Conservation (phyloP, 2,797 vertebrate species). For the Sphenopsis melanotis region DNA sequence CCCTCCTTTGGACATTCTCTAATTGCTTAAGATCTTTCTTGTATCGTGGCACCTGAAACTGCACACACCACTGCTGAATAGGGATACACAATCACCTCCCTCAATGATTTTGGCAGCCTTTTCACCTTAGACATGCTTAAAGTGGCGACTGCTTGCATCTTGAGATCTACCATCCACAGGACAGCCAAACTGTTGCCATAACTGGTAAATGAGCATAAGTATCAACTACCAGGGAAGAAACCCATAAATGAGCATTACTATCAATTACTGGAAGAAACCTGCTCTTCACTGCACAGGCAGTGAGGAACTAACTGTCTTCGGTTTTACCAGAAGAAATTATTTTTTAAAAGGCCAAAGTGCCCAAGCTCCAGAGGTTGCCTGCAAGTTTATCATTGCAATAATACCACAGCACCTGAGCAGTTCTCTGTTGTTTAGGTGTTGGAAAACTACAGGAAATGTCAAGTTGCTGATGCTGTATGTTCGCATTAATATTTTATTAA, state of each 20-base stretch:
- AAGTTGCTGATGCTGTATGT: background rate
- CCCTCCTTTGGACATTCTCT: background rate
- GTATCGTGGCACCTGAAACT: background rate
- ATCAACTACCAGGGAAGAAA: background rate
- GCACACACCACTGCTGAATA: too few species aligned
- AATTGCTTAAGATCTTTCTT: background rate
- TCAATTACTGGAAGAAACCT: background rate
- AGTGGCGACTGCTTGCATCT: background rate
- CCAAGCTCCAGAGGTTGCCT: background rate
- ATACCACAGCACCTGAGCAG: rapidly evolving
- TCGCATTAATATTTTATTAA: background rate
- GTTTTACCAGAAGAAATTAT: background rate
- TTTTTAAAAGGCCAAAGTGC: background rate
- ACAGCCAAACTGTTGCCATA: background rate
- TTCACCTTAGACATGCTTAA: rapidly evolving
- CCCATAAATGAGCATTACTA: background rate
- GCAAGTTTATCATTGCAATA: background rate
- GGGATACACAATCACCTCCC: background rate
- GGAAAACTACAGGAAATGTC: background rate
- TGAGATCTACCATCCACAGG: background rate
- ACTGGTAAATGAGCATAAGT: background rate
- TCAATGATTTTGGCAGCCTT: background rate
- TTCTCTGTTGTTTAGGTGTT: background rate
- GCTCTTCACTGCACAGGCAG: background rate
- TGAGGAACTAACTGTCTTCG: background rate